Percentiles rank a stretch among this genome's conserved stretches.
Evolutionary conservation across 2,113 vertebrate species (phyloP).

Genomic region (Coregonus clupeaformis): DNA sequence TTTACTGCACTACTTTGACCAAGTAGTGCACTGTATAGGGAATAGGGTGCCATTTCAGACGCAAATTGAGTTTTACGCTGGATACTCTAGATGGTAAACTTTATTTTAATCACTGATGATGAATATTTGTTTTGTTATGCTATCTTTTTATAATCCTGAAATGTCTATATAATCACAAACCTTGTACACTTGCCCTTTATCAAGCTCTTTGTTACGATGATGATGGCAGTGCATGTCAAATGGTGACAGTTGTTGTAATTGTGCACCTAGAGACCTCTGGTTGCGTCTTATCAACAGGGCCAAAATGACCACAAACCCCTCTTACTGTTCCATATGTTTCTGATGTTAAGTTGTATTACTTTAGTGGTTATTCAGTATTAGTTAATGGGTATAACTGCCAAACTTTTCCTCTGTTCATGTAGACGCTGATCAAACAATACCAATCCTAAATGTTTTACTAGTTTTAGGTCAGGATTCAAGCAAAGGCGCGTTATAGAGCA

Average conservation of each 20-base stretch:
- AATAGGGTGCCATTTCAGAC: too few relatives aligned
- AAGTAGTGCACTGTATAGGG: too few relatives aligned
- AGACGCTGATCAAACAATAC: background rate
- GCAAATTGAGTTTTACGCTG: too few relatives aligned
- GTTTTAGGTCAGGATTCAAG: too few relatives aligned
- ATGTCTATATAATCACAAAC: constrained; percentile 9
- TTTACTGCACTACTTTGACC: too few relatives aligned
- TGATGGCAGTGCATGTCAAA: background rate
- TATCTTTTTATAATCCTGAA: constrained; percentile 15
- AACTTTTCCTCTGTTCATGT: background rate
- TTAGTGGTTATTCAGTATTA: background rate
- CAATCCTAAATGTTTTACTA: background rate
- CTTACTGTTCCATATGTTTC: constrained; percentile 11
- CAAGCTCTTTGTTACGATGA: background rate
- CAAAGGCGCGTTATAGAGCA: too few relatives aligned
- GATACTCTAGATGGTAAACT: too few relatives aligned
- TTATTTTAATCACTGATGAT: background rate
- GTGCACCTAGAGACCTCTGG: background rate
- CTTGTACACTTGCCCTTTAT: background rate
- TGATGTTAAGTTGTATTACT: constrained; percentile 4
- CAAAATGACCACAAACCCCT: background rate
- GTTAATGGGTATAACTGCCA: background rate
- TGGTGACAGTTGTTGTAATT: background rate
- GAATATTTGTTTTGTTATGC: constrained; percentile 22
- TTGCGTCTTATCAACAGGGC: background rate